These are phyloP conservation scores for Catagonus wagneri DNA, from an alignment of 2,113 vertebrate species.

Conservation along the genomic window DNA sequence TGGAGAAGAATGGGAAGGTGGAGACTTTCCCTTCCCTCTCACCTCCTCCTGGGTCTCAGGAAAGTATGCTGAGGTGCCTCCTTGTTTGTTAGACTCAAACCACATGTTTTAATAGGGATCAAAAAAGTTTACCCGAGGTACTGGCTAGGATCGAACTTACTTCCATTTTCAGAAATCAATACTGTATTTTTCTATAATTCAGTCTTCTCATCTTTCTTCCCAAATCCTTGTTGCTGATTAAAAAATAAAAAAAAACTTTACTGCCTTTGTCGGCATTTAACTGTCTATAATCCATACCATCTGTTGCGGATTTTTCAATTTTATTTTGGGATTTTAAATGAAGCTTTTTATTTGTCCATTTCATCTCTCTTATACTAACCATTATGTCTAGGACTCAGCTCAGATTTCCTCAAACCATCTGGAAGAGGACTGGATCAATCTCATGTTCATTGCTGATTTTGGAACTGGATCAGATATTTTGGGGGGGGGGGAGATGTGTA, in stretches of 20 bases:
- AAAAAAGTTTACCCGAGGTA: constrained; percentile 54
- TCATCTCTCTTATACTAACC: constrained; percentile 62
- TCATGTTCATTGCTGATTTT: constrained; percentile 66
- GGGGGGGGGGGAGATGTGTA: constrained; percentile 35
- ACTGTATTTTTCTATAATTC: constrained; percentile 68
- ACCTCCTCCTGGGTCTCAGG: neutral
- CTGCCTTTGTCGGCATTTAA: constrained; percentile 74
- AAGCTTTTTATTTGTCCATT: constrained; percentile 76
- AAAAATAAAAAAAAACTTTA: constrained; percentile 59
- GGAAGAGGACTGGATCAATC: constrained; percentile 65
- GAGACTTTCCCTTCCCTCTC: neutral
- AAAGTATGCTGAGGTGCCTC: neutral
- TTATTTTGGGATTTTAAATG: constrained; percentile 79
- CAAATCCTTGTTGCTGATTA: constrained; percentile 49
- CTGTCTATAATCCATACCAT: constrained; percentile 72
- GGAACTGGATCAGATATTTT: constrained; percentile 66
- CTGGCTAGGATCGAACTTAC: constrained; percentile 58
- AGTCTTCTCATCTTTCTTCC: constrained; percentile 45
- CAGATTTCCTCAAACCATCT: constrained; percentile 74
- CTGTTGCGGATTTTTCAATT: constrained; percentile 62
- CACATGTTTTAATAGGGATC: constrained; percentile 55
- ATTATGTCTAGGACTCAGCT: constrained; percentile 62
- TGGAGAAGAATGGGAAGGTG: neutral
- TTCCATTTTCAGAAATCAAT: constrained; percentile 76
- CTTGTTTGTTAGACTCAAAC: constrained; percentile 22